These are phyloP conservation scores for Drosophila insularis DNA, from an alignment of 1,140 invertebrate genomes.

Conservation along the genomic window DNA sequence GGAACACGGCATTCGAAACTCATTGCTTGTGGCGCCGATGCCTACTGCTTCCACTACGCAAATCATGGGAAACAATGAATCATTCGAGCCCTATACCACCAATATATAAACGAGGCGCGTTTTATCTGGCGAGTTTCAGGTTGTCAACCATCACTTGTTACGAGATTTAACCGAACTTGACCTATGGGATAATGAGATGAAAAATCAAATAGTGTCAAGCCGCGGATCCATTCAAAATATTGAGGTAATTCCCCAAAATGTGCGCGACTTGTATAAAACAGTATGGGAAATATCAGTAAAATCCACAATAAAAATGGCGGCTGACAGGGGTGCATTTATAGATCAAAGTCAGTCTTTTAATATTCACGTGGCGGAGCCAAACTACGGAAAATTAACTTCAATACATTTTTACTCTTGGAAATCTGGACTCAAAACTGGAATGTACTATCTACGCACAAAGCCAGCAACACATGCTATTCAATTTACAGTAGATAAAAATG, in stretches of 20 bases:
- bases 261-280: slow-evolving; percentile 98
- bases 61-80: slow-evolving; percentile 99
- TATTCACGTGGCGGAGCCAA: slow-evolving; percentile 97
- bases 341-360: slow-evolving; percentile 99
- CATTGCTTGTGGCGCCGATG: slow-evolving; percentile 99
- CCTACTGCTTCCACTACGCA: slow-evolving; percentile 99
- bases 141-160: too few relatives aligned
- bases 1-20: too few relatives aligned
- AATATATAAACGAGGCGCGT: too few relatives aligned
- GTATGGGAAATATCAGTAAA: too few relatives aligned
- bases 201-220: slow-evolving; percentile 96
- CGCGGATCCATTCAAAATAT: slow-evolving; percentile 98
- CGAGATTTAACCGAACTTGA: slow-evolving; percentile 92
- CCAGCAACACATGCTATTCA: too few relatives aligned
- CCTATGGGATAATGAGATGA: slow-evolving; percentile 98
- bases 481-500: too few relatives aligned
- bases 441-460: too few relatives aligned
- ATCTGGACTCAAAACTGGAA: slow-evolving; percentile 98
- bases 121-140: too few relatives aligned
- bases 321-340: slow-evolving; percentile 98
- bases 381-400: slow-evolving; percentile 96
- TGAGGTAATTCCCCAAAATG: slow-evolving; percentile 92
- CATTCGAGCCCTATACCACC: slow-evolving; percentile 98
- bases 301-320: too few relatives aligned
- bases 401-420: slow-evolving; percentile 99